phyloP scores from a whole-genome alignment of 2,113 vertebrate species.

The Oryzias curvinotus region DNA sequence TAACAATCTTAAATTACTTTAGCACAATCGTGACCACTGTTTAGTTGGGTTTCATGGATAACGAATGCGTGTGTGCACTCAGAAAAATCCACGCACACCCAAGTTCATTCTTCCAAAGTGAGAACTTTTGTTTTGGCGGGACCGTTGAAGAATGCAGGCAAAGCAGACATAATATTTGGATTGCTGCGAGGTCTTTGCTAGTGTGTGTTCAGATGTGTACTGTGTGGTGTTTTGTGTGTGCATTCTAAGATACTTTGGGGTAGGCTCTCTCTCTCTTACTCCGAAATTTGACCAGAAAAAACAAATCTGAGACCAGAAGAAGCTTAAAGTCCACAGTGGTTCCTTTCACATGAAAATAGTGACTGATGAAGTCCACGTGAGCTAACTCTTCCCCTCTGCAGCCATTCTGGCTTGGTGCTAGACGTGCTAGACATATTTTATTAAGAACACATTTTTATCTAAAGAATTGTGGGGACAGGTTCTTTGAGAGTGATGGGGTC shows the following conservation, averaged over 20 bases:
- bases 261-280: constrained; percentile 51
- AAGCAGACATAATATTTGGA: constrained; percentile 86
- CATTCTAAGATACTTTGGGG: constrained; percentile 57
- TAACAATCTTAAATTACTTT: constrained; percentile 23
- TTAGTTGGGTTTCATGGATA: constrained; percentile 35
- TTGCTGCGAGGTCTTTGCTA: constrained; percentile 70
- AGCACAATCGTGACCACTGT: constrained; percentile 35
- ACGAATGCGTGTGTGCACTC: constrained; percentile 20
- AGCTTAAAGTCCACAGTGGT: constrained; percentile 38
- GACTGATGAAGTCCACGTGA: neutral
- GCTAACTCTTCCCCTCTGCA: neutral
- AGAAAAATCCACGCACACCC: constrained; percentile 29
- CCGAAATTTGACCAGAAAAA: constrained; percentile 70
- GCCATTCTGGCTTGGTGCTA: neutral
- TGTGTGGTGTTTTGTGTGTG: constrained; percentile 4
- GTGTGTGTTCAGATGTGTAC: constrained; percentile 22
- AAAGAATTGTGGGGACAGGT: neutral
- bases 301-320: constrained; percentile 52
- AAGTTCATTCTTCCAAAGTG: constrained; percentile 63
- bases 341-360: constrained; percentile 45
- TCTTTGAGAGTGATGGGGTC: constrained; percentile 29
- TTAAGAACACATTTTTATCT: neutral
- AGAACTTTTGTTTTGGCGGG: constrained; percentile 82
- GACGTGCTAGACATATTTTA: neutral
- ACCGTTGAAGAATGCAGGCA: constrained; percentile 75